Percentiles rank a stretch among this genome's conserved stretches.
These are phyloP conservation scores for Idris sp. DNA, from an alignment of 1,140 invertebrate genomes.

Conservation along the genomic window DNA sequence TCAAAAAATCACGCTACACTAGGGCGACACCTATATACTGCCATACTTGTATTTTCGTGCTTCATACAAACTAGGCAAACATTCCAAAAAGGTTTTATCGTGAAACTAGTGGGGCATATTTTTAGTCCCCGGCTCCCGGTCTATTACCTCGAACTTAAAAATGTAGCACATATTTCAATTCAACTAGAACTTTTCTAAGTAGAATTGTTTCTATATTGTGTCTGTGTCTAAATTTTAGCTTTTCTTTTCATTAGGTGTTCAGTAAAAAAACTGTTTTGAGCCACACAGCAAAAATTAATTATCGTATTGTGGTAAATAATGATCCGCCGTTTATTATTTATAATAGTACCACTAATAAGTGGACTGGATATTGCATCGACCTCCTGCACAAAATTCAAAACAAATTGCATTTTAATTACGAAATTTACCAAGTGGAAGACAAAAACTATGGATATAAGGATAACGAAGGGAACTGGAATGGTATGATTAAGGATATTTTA, in stretches of 20 bases:
- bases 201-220: no score
- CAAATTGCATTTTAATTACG: conserved; percentile 93
- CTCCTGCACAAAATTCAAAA: conserved; percentile 90
- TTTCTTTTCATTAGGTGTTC: conserved; percentile 76
- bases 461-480: conserved; percentile 92
- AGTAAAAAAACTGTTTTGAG: conserved; percentile 84
- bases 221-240: not conserved
- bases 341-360: conserved; percentile 82
- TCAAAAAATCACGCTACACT: no score
- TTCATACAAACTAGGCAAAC: no score
- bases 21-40: no score
- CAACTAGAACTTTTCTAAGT: no score
- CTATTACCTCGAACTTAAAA: no score
- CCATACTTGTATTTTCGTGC: no score
- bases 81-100: no score
- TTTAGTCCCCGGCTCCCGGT: no score
- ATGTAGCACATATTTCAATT: no score
- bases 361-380: conserved; percentile 95
- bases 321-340: conserved; percentile 94
- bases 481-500: conserved; percentile 93
- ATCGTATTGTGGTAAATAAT: conserved; percentile 87
- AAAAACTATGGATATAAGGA: conserved; percentile 91
- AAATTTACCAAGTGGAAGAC: conserved; percentile 88
- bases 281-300: conserved; percentile 87
- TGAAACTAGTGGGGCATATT: no score